phyloP scores from a whole-genome alignment of 2,888 invertebrate genomes.

The Euplexia lucipara region DNA sequence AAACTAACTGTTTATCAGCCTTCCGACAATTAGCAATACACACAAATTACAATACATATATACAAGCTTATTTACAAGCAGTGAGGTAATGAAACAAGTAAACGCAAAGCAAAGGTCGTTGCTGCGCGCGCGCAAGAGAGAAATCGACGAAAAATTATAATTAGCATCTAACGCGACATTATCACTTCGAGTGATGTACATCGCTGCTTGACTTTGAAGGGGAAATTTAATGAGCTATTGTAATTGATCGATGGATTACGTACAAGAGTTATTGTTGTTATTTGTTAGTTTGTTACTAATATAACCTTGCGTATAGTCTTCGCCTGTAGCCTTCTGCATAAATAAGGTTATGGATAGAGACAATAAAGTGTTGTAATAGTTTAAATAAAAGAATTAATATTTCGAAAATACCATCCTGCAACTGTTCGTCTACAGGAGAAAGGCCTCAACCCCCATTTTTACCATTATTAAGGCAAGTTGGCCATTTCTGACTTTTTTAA shows the following conservation, averaged over 20 bases:
- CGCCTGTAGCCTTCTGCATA: constrained; percentile 69
- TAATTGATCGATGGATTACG: constrained; percentile 39
- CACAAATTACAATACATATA: constrained; percentile 42
- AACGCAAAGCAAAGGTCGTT: constrained; percentile 60
- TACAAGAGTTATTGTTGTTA: constrained; percentile 24
- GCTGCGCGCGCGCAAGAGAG: constrained; percentile 54
- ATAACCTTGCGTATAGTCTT: constrained; percentile 74
- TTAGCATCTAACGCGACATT: constrained; percentile 33
- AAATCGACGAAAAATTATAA: constrained; percentile 64
- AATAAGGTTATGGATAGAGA: constrained; percentile 74
- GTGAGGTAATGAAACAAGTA: constrained; percentile 61
- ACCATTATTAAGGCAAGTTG: too few relatives aligned
- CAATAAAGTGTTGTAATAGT: constrained; percentile 70
- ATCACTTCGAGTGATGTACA: constrained; percentile 27
- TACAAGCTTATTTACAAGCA: constrained; percentile 43
- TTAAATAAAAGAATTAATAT: constrained; percentile 33
- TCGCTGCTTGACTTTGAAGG: constrained; percentile 26
- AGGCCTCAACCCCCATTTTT: too few relatives aligned
- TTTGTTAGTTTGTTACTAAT: constrained; percentile 59
- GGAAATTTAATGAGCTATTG: neutral
- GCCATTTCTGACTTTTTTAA: too few relatives aligned
- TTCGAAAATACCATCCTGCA: too few relatives aligned
- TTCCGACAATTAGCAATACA: constrained; percentile 39
- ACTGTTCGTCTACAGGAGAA: too few relatives aligned
- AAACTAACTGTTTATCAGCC: constrained; percentile 26